These are phyloP conservation scores for Empidonax traillii DNA, from an alignment of 2,113 vertebrate genomes.

Conservation along the genomic window DNA sequence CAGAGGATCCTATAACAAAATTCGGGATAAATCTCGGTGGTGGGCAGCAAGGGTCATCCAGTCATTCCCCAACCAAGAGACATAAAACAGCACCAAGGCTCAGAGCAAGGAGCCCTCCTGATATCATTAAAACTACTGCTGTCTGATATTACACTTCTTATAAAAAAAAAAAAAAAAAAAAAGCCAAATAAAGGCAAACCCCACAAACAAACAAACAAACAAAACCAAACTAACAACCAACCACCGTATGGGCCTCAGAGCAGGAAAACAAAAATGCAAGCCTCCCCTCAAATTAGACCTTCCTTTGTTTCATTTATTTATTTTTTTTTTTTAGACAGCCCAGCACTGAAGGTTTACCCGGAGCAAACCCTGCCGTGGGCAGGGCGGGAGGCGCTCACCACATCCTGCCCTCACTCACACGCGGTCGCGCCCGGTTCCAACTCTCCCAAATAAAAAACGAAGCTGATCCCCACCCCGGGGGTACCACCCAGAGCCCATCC, in stretches of 20 bases:
- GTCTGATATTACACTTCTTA: neutral
- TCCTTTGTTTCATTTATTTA: neutral
- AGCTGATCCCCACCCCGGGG: neutral
- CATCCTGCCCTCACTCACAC: neutral
- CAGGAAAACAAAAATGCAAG: neutral
- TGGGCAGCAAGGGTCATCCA: neutral
- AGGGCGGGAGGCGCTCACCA: neutral
- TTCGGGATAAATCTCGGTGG: neutral
- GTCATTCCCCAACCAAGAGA: neutral
- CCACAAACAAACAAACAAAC: too few relatives aligned
- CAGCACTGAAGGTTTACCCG: neutral
- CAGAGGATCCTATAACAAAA: neutral
- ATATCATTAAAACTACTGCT: neutral
- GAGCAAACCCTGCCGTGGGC: neutral
- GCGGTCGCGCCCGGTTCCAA: neutral
- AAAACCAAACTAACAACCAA: neutral
- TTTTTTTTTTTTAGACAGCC: neutral
- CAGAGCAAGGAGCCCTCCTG: neutral
- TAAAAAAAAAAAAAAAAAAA: too few relatives aligned
- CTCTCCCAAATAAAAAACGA: neutral
- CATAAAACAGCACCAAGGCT: neutral
- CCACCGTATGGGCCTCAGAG: neutral
- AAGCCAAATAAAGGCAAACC: too few relatives aligned
- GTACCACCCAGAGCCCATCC: neutral
- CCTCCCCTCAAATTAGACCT: neutral